Base-by-base conservation (phyloP, 2,888 invertebrate species). In the Lobophora halterata region DNA sequence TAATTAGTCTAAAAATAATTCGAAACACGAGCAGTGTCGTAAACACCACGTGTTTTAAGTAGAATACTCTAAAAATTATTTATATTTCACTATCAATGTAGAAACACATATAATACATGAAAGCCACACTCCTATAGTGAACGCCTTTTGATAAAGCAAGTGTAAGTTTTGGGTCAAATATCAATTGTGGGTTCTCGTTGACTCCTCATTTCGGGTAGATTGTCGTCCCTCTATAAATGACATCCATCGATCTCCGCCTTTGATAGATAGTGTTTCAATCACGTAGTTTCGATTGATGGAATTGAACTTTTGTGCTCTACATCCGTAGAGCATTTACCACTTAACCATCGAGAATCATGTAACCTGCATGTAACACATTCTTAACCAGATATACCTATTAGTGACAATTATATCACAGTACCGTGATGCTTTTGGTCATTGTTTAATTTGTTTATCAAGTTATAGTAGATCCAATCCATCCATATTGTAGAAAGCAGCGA, bases 401-500 rank as follows among this genome's bases (percentile, higher is more conserved):
- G 59, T 61, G 50, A 38, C 52, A 30, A 40, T 58, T 52, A 49
- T 42, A 41, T 40, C 53, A 52, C 40, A 45, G 34, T 49, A 42
- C 35, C 48, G 45, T 59, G 49, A 50, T 50, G 35, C 20, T 27
- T 33, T 53, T 54, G 48, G 44, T 41, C n/a, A n/a, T n/a, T n/a
- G n/a, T n/a, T n/a, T n/a, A 48, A 50, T 52, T 60, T 36, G 43
- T 51, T 40, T 46, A 44, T 43, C 27, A 33, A 33, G 31, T 25
- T 36, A 26, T 27, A 10, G n/a, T n/a, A n/a, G n/a, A n/a, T n/a
- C n/a, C n/a, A n/a, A n/a, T n/a, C n/a, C n/a, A 37, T 47, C 39
- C 21, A 36, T 45, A 46, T 61, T 52, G 45, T 72, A 70, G 76
- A 80, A 78, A 77, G 74, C 68, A 44, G 42, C 50, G 50, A 55